Evolutionary conservation across 2,888 invertebrate species (phyloP).

Genomic region (Vandiemenella viatica): DNA sequence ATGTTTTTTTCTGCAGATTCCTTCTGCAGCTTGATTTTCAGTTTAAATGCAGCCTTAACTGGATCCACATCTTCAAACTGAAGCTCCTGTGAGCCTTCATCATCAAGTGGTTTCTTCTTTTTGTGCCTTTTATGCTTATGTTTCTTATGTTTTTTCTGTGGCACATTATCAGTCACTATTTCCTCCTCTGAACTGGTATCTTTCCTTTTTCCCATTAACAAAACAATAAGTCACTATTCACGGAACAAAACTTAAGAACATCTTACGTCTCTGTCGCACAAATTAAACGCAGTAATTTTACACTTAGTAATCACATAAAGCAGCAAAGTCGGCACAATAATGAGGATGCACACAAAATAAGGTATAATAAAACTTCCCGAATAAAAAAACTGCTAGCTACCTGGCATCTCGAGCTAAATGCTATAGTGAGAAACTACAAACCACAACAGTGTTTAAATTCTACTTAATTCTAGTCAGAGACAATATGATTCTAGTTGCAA

Average conservation of each 20-base stretch:
- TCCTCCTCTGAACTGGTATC: constrained; percentile 12
- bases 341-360: no score
- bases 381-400: no score
- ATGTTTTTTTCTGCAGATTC: constrained; percentile 14
- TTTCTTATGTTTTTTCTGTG: constrained; percentile 22
- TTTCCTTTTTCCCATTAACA: constrained; percentile 12
- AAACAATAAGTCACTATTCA: no score
- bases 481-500: no score
- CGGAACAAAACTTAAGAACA: no score
- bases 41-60: constrained; percentile 16
- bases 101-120: constrained; percentile 16
- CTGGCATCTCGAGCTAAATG: no score
- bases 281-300: background rate
- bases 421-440: no score
- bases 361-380: no score
- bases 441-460: no score
- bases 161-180: constrained; percentile 10
- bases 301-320: background rate
- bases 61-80: constrained; percentile 13
- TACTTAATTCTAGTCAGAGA: no score
- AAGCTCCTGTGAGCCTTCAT: constrained; percentile 15
- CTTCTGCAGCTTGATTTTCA: constrained; percentile 21
- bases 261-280: no score
- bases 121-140: constrained; percentile 22
- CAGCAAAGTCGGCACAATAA: no score